Base-by-base conservation (phyloP, 1,140 invertebrate species). In the Drosophila pruinosa region DNA sequence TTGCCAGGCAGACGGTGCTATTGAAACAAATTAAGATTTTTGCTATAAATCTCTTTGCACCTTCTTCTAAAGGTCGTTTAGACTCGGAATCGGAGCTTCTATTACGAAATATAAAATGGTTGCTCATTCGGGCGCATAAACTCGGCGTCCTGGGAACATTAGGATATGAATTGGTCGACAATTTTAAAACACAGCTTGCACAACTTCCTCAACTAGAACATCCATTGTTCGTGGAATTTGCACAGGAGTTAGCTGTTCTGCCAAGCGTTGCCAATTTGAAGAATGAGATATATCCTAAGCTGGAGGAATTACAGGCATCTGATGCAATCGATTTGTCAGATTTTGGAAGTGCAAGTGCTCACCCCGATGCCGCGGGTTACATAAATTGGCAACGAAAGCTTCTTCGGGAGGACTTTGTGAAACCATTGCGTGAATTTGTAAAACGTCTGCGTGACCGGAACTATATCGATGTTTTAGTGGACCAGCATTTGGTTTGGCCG, bases 331-430 rank as follows among this genome's bases (percentile, higher is more conserved):
- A 34, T 1, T 4, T 17, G 6, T 4, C 14, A 1, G 22, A 5
- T n/a, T 12, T n/a, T 4, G 8, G 8, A n/a, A n/a, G n/a, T 24
- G 21, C 10, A 2, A 26, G 12, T 5, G 0, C 47, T 3, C 6
- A 4, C 10, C 21, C 1, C 34, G 36, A 86, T 39, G 71, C 75
- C 1, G 36, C 95, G 21, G 94, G 96, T 72, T 97, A 97, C 82
- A 89, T 97, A 7, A 95, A 96, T 77, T 92, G 95, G 0, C 96
- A 97, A 74, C 96, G 96, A 79, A 91, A 95, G 7, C 91, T 97
- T 2, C 89, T 97, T 15, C 89, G 95, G 7, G 96, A 97, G 92
- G 96, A 97, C 90, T 95, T 95, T 90, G 92, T 94, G 34, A 81
- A 89, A 0, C 94, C 95, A 2, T 75, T 95, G 34, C 76, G 94